phyloP scores from a whole-genome alignment of 1,140 invertebrate genomes.

The Ylistrum balloti region DNA sequence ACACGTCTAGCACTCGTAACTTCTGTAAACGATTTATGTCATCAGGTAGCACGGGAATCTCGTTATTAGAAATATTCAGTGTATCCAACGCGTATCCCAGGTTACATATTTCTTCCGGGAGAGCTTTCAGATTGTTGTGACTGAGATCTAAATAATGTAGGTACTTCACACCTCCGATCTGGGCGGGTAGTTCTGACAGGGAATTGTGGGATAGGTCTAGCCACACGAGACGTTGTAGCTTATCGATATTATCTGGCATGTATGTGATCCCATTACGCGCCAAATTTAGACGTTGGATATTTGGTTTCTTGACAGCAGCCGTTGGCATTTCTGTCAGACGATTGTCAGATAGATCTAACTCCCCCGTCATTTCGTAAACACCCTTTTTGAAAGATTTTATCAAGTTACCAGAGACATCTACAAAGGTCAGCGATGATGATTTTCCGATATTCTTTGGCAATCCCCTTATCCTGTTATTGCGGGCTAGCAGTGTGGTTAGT shows the following conservation, averaged over 20 bases:
- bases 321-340: constrained; percentile 74
- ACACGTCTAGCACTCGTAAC: constrained; percentile 74
- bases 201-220: constrained; percentile 78
- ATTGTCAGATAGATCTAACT: constrained; percentile 75
- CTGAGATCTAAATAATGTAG: constrained; percentile 75
- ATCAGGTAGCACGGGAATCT: constrained; percentile 74
- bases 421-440: constrained; percentile 68
- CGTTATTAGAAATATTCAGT: constrained; percentile 74
- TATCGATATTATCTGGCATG: constrained; percentile 76
- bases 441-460: constrained; percentile 80
- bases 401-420: constrained; percentile 76
- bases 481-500: constrained; percentile 71
- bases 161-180: constrained; percentile 72
- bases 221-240: constrained; percentile 75
- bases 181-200: constrained; percentile 76
- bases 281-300: constrained; percentile 77
- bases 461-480: constrained; percentile 75
- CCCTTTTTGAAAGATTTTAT: constrained; percentile 78
- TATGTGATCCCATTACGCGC: constrained; percentile 75
- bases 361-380: constrained; percentile 76
- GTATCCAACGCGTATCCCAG: constrained; percentile 73
- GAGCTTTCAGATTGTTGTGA: constrained; percentile 74
- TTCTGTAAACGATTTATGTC: constrained; percentile 73
- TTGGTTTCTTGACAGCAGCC: constrained; percentile 77
- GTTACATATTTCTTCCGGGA: constrained; percentile 79